Base-by-base conservation (phyloP, 1,140 invertebrate species). In the Bombus superbus region DNA sequence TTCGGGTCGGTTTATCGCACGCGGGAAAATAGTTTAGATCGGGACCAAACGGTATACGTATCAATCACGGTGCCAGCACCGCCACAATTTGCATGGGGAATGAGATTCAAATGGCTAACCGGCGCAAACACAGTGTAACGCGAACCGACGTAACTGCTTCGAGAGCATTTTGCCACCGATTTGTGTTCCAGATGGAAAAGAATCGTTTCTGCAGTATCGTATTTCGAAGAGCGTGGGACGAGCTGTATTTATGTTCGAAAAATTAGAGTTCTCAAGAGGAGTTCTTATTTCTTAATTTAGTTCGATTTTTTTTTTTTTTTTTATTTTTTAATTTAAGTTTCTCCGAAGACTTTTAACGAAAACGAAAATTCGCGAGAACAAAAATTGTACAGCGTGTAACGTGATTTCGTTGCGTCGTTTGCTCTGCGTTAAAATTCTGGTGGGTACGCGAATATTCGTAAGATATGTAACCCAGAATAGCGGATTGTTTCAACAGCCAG, bases 21-120 rank as follows among this genome's bases (percentile, higher is more conserved):
- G 32, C 25, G n/a, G 64, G 69, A 44, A 73, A 83, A 83, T 75
- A 83, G 32, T 75, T 83, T 76, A 76, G 35, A 59, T 76, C 72
- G 59, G 15, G 62, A 38, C 38, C 42, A 42, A 71, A 32, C 25
- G 64, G 25, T 40, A 44, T 53, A 76, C 72, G 44, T 76, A 76
- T 83, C 81, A 83, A 83, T 83, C 59, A 73, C 42, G 35, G n/a
- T 57, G 47, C 28, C 80, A 38, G 40, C 38, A 38, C 35, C 18
- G 32, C 25, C 62, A 57, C 81, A 68, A 83, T 77, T 83, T 83
- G 44, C 81, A 76, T 75, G 62, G 42, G 32, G 10, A 66, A 83
- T 83, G 81, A 83, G 73, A 83, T 76, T 53, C 59, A 53, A 74
- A 83, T 76, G 73, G 44, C 62, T 32, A 22, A n/a, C 22, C n/a